Percentiles rank a stretch among this genome's conserved stretches.
Conservation (phyloP, 35 echinoderm and acorn worm genomes). For the Hemicentrotus pulcherrimus region DNA sequence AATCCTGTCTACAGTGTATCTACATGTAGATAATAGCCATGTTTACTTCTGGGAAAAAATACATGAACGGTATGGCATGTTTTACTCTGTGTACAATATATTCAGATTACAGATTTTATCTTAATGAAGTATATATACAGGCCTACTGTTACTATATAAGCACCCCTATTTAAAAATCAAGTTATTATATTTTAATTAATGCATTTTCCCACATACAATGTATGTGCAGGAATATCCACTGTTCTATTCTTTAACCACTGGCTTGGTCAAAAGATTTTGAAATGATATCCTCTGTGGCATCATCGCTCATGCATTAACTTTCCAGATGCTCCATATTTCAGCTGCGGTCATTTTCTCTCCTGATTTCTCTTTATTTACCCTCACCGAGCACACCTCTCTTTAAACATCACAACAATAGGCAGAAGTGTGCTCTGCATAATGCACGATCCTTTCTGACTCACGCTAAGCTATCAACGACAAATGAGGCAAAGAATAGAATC, state of each 20-base stretch:
- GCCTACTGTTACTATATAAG: no score
- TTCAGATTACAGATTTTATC: no score
- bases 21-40: no score
- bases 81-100: no score
- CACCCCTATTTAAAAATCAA: no score
- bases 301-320: neutral
- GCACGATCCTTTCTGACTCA: neutral
- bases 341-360: neutral
- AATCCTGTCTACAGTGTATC: no score
- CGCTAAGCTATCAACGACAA: conserved; percentile 20
- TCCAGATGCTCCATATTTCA: neutral
- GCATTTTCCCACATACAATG: neutral
- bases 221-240: no score
- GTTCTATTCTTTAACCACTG: neutral
- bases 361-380: neutral
- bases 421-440: neutral
- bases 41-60: no score
- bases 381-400: neutral
- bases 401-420: neutral
- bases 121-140: no score
- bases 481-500: conserved; percentile 4
- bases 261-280: neutral
- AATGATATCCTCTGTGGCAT: neutral
- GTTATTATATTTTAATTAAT: no score
- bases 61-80: no score